Base-by-base conservation (phyloP, 1,140 invertebrate genomes). In the Steinernema khuongi region DNA sequence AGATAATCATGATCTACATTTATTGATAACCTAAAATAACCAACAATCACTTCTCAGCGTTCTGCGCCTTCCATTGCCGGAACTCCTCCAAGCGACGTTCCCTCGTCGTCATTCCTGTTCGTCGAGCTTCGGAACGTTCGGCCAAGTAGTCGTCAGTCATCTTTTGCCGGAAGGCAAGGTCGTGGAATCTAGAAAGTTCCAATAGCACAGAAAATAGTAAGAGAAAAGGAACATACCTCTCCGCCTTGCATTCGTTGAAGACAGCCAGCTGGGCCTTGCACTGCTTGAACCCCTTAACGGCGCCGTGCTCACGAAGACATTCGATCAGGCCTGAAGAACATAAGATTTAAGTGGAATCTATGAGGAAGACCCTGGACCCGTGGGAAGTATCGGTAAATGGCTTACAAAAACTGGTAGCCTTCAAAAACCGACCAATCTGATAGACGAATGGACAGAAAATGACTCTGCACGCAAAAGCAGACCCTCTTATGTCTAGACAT, bases 101-200 rank as follows among this genome's bases (percentile, higher is more conserved):
- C 17, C 72, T 36, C 1, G 43, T 31, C 1, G 74, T 78, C 36
- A 77, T 44, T n/a, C 77, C 77, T 30, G 66, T 73, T 0, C 36
- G 32, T 60, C 81, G 70, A 11, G 74, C 77, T 4, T 78, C 74
- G 1, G 81, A 69, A 22, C 81, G 68, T 43, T 83, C 83, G 1
- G 75, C 33, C 17, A 83, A 19, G 67, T 85, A 83, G 29, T 76
- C 80, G 18, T 84, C 80, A 17, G 81, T 83, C 17, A 82, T 75
- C 60, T 75, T 31, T 31, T 83, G 73, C 22, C 81, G 77, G 67
- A 82, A 85, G 4, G 75, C 68, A n/a, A 72, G 72, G 67, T 85
- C 83, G 28, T 76, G 70, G 68, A 83, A 83, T 69, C 81, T 83
- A 26, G 68, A 80, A 76, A 66, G 26, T 18, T 29, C 14, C 41